phyloP scores from a whole-genome alignment of 2,888 invertebrate species.

The Napeogenes sylphis region DNA sequence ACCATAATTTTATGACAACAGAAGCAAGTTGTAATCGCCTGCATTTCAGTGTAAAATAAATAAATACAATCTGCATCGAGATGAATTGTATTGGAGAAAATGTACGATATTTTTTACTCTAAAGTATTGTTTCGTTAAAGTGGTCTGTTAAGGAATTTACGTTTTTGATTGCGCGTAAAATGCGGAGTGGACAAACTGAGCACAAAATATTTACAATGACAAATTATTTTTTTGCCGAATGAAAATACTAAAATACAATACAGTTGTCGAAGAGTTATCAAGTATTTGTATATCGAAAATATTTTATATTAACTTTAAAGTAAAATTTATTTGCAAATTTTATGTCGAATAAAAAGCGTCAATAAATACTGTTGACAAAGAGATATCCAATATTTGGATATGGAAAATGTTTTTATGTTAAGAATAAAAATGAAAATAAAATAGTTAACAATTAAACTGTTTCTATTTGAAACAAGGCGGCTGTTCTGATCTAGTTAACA shows the following conservation, averaged over 20 bases:
- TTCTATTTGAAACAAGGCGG: constrained; percentile 20
- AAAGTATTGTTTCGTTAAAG: background rate
- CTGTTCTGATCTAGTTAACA: constrained; percentile 23
- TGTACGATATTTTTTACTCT: constrained; percentile 2
- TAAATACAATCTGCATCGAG: background rate
- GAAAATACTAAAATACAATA: background rate
- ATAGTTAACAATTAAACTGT: background rate
- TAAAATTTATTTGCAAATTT: no score
- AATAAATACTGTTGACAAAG: no score
- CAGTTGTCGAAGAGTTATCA: no score
- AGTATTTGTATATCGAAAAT: no score
- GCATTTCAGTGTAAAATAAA: background rate
- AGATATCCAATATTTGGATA: no score
- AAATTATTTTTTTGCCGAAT: background rate
- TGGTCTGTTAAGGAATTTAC: constrained; percentile 4
- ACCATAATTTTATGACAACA: background rate
- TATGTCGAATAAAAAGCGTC: no score
- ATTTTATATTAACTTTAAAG: no score
- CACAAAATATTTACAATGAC: background rate
- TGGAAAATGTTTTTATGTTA: no score
- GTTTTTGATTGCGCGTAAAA: constrained; percentile 5
- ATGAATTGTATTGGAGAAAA: constrained; percentile 4
- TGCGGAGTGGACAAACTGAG: background rate
- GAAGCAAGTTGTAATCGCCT: background rate
- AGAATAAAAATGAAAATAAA: no score